Conservation (phyloP, 2,113 vertebrate genomes). For the Platycercus adscitus region DNA sequence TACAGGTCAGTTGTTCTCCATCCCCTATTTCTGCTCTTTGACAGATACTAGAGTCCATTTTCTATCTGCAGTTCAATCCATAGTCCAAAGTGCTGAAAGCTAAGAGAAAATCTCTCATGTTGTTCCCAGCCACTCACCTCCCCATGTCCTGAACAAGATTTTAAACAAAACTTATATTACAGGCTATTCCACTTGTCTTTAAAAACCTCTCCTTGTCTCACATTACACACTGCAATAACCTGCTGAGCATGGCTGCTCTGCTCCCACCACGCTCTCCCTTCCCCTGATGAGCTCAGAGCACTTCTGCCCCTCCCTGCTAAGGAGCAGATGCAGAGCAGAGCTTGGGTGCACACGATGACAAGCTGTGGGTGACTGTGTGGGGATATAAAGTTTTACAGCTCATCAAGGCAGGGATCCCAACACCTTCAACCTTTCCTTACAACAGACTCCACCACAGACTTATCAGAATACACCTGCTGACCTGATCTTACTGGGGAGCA, state of each 20-base stretch:
- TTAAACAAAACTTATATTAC: not conserved
- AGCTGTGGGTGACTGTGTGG: not conserved
- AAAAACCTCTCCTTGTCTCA: not conserved
- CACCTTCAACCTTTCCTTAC: not conserved
- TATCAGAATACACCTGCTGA: not conserved
- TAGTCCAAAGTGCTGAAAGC: not conserved
- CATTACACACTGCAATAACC: not conserved
- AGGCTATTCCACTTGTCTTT: not conserved
- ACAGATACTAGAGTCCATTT: not conserved
- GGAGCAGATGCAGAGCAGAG: not conserved
- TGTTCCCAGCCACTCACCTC: not conserved
- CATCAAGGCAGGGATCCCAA: not conserved
- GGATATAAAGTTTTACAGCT: not conserved
- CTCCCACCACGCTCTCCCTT: not conserved
- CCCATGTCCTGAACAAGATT: not conserved
- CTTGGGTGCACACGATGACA: not conserved
- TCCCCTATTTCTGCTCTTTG: not conserved
- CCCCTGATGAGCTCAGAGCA: not conserved
- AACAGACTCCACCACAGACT: not conserved
- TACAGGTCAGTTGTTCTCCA: not conserved
- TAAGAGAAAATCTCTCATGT: not conserved
- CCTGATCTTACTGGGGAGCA: not conserved
- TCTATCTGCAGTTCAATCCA: not conserved
- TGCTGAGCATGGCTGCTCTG: not conserved
- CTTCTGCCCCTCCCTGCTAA: not conserved